phyloP scores from a whole-genome alignment of 2,113 vertebrate species.

The Gambusia holbrooki region DNA sequence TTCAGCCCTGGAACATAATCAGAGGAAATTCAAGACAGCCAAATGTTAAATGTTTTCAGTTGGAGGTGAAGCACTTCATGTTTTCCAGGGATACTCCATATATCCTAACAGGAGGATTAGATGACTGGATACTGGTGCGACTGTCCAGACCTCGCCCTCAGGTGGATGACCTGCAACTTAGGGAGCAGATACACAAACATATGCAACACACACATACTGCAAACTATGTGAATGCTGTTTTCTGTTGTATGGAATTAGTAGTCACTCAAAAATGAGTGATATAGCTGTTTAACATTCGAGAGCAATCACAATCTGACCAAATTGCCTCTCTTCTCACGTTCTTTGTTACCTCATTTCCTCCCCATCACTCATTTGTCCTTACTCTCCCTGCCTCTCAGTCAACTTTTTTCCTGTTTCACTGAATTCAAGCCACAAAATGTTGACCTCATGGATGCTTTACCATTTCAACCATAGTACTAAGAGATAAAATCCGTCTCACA shows the following conservation, averaged over 20 bases:
- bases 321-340: conserved; percentile 25
- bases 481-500: conserved; percentile 24
- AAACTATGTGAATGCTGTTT: neutral
- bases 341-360: conserved; percentile 24
- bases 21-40: too few relatives aligned
- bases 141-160: too few relatives aligned
- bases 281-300: neutral
- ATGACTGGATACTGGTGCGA: too few relatives aligned
- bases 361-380: conserved; percentile 22
- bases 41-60: too few relatives aligned
- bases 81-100: too few relatives aligned
- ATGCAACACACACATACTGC: too few relatives aligned
- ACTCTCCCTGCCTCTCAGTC: conserved; percentile 35
- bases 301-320: conserved; percentile 28
- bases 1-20: too few relatives aligned
- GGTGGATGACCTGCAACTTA: too few relatives aligned
- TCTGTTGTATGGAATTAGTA: neutral
- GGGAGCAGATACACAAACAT: too few relatives aligned
- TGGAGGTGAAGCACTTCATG: too few relatives aligned
- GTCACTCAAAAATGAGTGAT: conserved; percentile 33
- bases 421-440: conserved; percentile 33
- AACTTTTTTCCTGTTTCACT: conserved; percentile 29
- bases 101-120: too few relatives aligned
- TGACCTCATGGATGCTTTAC: conserved; percentile 4
- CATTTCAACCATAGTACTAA: conserved; percentile 28